Evolutionary conservation across 1,140 invertebrate genomes (phyloP).

Genomic region (Cataglyphis hispanica): DNA sequence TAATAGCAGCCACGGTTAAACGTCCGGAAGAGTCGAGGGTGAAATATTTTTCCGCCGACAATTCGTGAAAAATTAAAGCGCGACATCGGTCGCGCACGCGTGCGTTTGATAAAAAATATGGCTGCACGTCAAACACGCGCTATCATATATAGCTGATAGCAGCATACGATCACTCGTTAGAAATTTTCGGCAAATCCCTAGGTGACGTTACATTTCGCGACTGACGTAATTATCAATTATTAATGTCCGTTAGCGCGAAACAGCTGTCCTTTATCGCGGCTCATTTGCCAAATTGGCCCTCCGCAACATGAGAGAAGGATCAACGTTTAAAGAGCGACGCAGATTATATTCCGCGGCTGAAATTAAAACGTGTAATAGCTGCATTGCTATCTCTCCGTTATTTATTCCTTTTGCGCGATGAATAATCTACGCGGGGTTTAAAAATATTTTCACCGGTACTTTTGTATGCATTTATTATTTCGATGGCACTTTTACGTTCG

Average conservation of each 20-base stretch:
- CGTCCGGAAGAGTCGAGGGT: slow-evolving; percentile 20
- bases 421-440: slow-evolving; percentile 39
- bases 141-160: too few species aligned
- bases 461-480: slow-evolving; percentile 2
- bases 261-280: slow-evolving; percentile 59
- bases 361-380: slow-evolving; percentile 53
- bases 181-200: slow-evolving; percentile 10
- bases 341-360: slow-evolving; percentile 18
- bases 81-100: not conserved
- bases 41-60: slow-evolving; percentile 39
- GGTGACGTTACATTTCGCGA: not conserved
- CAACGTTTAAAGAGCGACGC: slow-evolving; percentile 40
- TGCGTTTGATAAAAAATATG: slow-evolving; percentile 43
- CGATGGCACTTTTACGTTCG: not conserved
- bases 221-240: slow-evolving; percentile 59
- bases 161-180: not conserved
- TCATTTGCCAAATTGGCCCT: slow-evolving; percentile 58
- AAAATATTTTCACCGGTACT: slow-evolving; percentile 32
- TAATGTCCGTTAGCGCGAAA: slow-evolving; percentile 58
- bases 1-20: slow-evolving; percentile 37
- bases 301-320: slow-evolving; percentile 1
- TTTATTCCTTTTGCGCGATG: slow-evolving; percentile 52
- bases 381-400: slow-evolving; percentile 11
- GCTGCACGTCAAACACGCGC: not conserved
- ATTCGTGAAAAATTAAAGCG: slow-evolving; percentile 36